phyloP scores from a whole-genome alignment of 30 jellyfish, hydroid and myxozoan genomes.

The Chrysaora quinquecirrha region DNA sequence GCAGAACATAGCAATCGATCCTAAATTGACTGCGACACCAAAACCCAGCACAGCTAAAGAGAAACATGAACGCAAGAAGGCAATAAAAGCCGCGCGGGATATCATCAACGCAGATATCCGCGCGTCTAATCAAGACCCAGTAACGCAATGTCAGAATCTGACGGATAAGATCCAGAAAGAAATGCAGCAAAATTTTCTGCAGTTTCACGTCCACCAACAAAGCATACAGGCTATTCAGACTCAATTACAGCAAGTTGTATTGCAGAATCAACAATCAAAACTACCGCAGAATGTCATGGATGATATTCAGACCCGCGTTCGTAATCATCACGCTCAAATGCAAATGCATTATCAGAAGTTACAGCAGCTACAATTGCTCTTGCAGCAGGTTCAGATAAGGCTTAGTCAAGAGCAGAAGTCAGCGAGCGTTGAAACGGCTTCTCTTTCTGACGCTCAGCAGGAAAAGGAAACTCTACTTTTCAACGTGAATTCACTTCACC shows the following conservation, averaged over 20 bases:
- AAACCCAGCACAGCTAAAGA: slow-evolving; percentile 44
- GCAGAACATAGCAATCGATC: slow-evolving; percentile 10
- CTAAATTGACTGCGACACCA: slow-evolving; percentile 35
- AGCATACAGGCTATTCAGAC: slow-evolving; percentile 84
- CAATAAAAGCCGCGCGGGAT: slow-evolving; percentile 64
- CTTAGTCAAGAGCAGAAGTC: slow-evolving; percentile 61
- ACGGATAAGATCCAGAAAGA: slow-evolving; percentile 85
- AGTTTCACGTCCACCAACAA: slow-evolving; percentile 95
- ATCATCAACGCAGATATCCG: slow-evolving; percentile 67
- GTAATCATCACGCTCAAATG: slow-evolving; percentile 94
- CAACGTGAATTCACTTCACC: background rate
- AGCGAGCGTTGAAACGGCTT: slow-evolving; percentile 1
- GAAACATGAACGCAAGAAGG: slow-evolving; percentile 58
- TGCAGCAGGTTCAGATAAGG: slow-evolving; percentile 87
- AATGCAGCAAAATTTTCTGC: slow-evolving; percentile 90
- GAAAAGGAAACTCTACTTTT: background rate
- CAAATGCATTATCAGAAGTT: slow-evolving; percentile 85
- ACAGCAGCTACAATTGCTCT: slow-evolving; percentile 82
- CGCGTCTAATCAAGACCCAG: slow-evolving; percentile 59
- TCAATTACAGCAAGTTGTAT: slow-evolving; percentile 85
- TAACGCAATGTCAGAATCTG: slow-evolving; percentile 80
- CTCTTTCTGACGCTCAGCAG: no score
- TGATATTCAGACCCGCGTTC: slow-evolving; percentile 79
- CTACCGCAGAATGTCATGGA: slow-evolving; percentile 90
- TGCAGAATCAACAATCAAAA: slow-evolving; percentile 63